Base-by-base conservation (phyloP, 2,797 vertebrate species). In the Sebastes trivittatus region DNA sequence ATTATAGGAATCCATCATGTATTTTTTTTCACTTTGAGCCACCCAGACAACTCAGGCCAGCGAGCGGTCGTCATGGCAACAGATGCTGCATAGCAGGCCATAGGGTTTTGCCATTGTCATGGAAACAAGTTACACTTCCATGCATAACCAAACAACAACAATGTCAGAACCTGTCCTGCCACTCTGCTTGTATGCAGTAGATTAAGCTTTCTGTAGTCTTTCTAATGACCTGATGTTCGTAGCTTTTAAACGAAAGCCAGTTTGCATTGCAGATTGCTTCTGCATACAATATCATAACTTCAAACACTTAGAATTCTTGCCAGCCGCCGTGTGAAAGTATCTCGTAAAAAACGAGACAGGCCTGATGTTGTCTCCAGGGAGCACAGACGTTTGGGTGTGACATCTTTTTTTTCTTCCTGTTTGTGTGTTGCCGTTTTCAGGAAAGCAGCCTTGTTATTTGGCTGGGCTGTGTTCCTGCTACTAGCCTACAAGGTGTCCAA, bases 401-500 rank as follows among this genome's bases (percentile, higher is more conserved):
- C 22, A 6, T 42, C 78, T 1, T 55, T 25, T 70, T 25, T 70
- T 56, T 42, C 13, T 42, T 14, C 25, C 0, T 30, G 38, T 80
- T 68, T 87, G 42, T 84, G 42, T 84, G 6, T 66, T 56, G 55
- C 18, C 38, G 3, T 86, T 86, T 89, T 90, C 92, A 99, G 98
- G 95, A 99, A 99, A 96, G 94, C 96, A 89, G 95, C 97, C 81
- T 95, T 99, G 80, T 95, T 99, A 92, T 96, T 98, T 88, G 98
- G 98, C 87, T 99, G 98, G 98, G 97, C 95, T 52, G 95, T 99
- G 82, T 98, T 99, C 94, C 90, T 99, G 93, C 96, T 99, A 87
- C 96, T 99, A 93, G 97, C 96, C 23, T 99, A 99, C 94, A 99
- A 99, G 92, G 98, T 99, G 95, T 99, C 98, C 86, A 99, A 98